These are phyloP conservation scores for Scaptomyza graminum DNA, from an alignment of 1,140 invertebrate species.

Conservation along the genomic window DNA sequence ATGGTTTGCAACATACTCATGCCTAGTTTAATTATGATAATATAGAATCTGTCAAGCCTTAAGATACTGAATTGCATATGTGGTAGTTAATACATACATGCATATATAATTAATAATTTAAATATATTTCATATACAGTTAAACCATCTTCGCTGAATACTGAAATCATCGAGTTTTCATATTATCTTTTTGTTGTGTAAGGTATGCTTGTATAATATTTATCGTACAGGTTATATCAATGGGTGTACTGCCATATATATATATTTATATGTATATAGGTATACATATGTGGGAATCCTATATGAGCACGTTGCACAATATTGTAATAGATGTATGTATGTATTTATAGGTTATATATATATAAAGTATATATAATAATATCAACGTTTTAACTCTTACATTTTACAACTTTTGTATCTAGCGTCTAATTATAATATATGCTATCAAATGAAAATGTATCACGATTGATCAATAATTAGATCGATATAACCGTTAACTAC, in stretches of 20 bases:
- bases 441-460: slow-evolving; percentile 71
- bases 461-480: slow-evolving; percentile 77
- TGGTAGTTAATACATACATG: slow-evolving; percentile 46
- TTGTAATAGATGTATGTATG: slow-evolving; percentile 19
- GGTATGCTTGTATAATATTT: slow-evolving; percentile 12
- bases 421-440: slow-evolving; percentile 59
- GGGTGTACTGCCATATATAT: slow-evolving; percentile 4
- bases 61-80: slow-evolving; percentile 49
- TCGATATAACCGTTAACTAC: slow-evolving; percentile 79
- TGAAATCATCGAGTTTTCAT: slow-evolving; percentile 75
- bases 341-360: slow-evolving; percentile 26
- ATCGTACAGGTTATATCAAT: slow-evolving; percentile 43
- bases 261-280: no score
- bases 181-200: slow-evolving; percentile 21
- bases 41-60: slow-evolving; percentile 70
- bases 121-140: slow-evolving; percentile 61
- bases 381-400: slow-evolving; percentile 77
- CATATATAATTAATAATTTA: slow-evolving; percentile 52
- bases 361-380: slow-evolving; percentile 55
- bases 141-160: slow-evolving; percentile 64
- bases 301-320: slow-evolving; percentile 35
- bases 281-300: slow-evolving; percentile 4
- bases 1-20: slow-evolving; percentile 25
- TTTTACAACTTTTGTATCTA: slow-evolving; percentile 42
- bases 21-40: slow-evolving; percentile 37